A percentile compares a stretch with the other conserved stretches of the same genome.
Evolutionary conservation across 1,140 invertebrate species (phyloP).

Genomic region (Lepidurus packardi): DNA sequence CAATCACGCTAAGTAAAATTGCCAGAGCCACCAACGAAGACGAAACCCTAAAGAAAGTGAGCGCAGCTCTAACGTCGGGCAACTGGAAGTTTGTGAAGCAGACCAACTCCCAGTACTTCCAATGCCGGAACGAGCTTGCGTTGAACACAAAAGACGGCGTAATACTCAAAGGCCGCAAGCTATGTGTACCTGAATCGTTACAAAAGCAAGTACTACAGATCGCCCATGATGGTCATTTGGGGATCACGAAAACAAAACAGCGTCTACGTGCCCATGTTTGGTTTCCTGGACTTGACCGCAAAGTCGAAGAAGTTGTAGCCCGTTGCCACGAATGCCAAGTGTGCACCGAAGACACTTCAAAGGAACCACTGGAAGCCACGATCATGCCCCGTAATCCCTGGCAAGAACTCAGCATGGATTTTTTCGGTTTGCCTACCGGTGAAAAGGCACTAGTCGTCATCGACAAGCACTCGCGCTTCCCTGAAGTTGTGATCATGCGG

Average conservation of each 20-base stretch:
- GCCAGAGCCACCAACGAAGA: constrained; percentile 8
- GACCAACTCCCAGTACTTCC: neutral
- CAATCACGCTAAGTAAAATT: neutral
- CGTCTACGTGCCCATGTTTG: constrained; percentile 40
- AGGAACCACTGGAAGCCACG: constrained; percentile 25
- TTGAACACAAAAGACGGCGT: neutral
- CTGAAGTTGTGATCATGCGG: constrained; percentile 23
- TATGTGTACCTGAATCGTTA: constrained; percentile 37
- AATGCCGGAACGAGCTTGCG: constrained; percentile 5
- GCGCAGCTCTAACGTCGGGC: too few species aligned
- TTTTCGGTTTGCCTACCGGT: constrained; percentile 4
- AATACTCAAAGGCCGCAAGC: constrained; percentile 21
- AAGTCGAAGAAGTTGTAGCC: constrained; percentile 38
- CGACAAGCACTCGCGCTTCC: constrained; percentile 31
- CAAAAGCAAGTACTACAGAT: constrained; percentile 36
- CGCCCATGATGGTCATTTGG: constrained; percentile 35
- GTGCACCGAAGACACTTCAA: constrained; percentile 5
- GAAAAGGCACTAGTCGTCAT: constrained; percentile 29
- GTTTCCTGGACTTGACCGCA: constrained; percentile 40
- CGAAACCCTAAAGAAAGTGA: too few species aligned
- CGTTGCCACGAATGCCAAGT: constrained; percentile 39
- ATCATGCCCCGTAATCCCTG: constrained; percentile 29
- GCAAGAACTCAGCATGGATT: constrained; percentile 32
- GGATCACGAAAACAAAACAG: constrained; percentile 39
- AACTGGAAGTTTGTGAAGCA: constrained; percentile 23